These are phyloP conservation scores for Julus scanicus DNA, from an alignment of 2,888 invertebrate species.

Conservation along the genomic window DNA sequence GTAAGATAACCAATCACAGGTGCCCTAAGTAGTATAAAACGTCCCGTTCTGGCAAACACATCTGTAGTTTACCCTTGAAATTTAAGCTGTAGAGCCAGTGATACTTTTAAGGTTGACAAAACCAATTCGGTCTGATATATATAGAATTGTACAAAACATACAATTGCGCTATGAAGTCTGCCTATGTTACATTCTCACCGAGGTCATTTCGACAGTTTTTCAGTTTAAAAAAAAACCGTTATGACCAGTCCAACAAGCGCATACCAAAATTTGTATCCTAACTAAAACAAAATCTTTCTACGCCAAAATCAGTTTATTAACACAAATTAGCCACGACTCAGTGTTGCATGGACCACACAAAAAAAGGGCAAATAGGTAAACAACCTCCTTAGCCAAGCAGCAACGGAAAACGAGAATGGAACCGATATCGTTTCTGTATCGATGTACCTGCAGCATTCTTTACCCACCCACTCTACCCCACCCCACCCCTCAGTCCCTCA, in stretches of 20 bases:
- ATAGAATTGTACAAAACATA: too few relatives aligned
- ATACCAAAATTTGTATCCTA: background rate
- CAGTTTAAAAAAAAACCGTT: background rate
- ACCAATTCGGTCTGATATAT: too few relatives aligned
- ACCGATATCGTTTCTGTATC: conserved; percentile 12
- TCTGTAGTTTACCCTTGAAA: too few relatives aligned
- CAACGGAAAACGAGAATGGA: background rate
- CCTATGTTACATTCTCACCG: too few relatives aligned
- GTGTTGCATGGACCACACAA: background rate
- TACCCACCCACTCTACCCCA: conserved; percentile 67
- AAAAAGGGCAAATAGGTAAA: conserved; percentile 33
- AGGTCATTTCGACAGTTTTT: background rate
- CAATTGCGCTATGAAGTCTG: too few relatives aligned
- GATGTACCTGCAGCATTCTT: conserved; percentile 67
- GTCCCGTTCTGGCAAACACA: too few relatives aligned
- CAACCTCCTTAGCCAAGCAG: background rate
- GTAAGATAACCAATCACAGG: too few relatives aligned
- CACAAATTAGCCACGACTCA: background rate
- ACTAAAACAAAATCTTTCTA: background rate
- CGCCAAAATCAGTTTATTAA: background rate
- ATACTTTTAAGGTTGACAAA: too few relatives aligned
- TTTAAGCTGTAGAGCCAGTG: too few relatives aligned
- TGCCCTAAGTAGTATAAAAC: too few relatives aligned
- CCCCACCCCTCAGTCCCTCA: conserved; percentile 67
- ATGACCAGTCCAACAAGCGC: background rate